Base-by-base conservation (phyloP, 2,113 vertebrate species). In the Chinchilla lanigera region DNA sequence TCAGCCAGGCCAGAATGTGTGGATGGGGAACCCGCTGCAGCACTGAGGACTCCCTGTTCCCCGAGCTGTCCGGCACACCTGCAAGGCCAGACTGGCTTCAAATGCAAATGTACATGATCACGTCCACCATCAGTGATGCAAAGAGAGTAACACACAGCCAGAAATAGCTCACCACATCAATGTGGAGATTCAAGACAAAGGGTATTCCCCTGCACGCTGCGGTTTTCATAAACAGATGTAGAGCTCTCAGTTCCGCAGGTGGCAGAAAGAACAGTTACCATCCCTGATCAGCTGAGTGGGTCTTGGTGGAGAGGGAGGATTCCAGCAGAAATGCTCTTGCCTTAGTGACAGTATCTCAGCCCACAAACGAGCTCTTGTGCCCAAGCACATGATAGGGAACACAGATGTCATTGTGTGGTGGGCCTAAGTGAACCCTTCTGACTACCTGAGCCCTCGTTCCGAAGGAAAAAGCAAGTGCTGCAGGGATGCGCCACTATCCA, bases 361-460 rank as follows among this genome's bases (percentile, higher is more conserved):
- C 69, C 97, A 98, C 98, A 98, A 98, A 98, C 97, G 83, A 97
- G 90, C 97, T 96, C 97, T 98, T 98, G 97, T 98, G 85, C 87
- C 94, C 6, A 50, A 80, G 97, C 97, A 95, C 98, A 94, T 98
- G 98, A 98, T 97, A 97, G 52, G 83, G 97, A 94, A 98, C 98
- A 97, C 98, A 98, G 98, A 98, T 94, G 96, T 95, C 97, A 90
- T 96, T 98, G 97, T 97, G 96, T 98, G 96, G 97, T 83, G 82
- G 90, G 94, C 80, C 97, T 98, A 98, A 98, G 98, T 22, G 95
- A 93, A 98, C 95, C 96, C 97, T 97, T 96, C 95, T 94, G 96
- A 98, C 97, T 96, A 94, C 97, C 88, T 94, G 69, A 98, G 54
- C 90, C 35, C 63, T 75, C 38, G 50, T 75, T 52, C 82, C 16